Base-by-base conservation (phyloP, 2,888 invertebrate genomes). In the Apocheima hispidaria region DNA sequence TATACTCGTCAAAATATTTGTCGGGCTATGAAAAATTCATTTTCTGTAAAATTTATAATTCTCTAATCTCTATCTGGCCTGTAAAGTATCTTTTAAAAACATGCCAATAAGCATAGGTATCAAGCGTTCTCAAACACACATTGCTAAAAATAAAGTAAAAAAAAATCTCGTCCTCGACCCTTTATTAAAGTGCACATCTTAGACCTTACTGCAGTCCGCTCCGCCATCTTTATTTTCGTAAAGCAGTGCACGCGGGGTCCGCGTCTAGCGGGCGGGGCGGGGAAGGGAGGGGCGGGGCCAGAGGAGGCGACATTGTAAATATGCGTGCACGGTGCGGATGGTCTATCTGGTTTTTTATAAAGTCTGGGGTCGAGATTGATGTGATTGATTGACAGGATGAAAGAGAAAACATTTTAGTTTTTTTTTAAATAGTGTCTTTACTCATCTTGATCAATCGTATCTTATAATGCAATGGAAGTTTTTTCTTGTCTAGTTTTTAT, bases 221-320 rank as follows among this genome's bases (percentile, higher is more conserved):
- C 90, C 82, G 91, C 91, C 91, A 91, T 91, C 88, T 90, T 91
- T 90, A 89, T 86, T 89, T 89, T 86, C 81, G 82, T 86, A 82
- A 84, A 85, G 86, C 86, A 82, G 77, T 84, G 87, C 86, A 85
- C 79, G 73, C 76, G 72, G 75, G 74, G 81, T 74, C 73, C 76
- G 69, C 71, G 73, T 67, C 70, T 63, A 71, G 73, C 69, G 77
- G 76, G 72, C 73, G 74, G 75, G 67, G 71, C 59, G 65, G 65
- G 75, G 75, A 75, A 74, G 76, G 75, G 75, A 72, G 75, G 84
- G 87, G 87, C 86, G 87, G 84, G 77, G 86, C 83, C 77, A 65
- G 69, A 81, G 88, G 78, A 89, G 87, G 77, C 71, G 81, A 74
- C 69, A 63, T 74, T 66, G 70, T 79, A 82, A 83, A 87, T 87